A percentile compares a stretch with the other conserved stretches of the same genome.
Conservation (phyloP, 23 tunicate genomes). For the Pegea sp. region DNA sequence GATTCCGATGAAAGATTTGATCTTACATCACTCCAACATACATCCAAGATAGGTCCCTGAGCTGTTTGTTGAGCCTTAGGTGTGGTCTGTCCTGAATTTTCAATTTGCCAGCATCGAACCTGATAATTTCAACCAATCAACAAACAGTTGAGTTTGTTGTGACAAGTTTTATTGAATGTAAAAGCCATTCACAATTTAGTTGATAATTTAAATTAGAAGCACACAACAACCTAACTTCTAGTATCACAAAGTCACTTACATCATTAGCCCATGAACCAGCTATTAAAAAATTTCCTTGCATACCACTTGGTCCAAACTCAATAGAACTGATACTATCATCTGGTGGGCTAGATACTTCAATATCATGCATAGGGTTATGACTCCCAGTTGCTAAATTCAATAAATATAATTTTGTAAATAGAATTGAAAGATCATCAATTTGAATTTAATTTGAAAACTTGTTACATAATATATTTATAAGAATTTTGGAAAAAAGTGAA, state of each 20-base stretch:
- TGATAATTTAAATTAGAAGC: no score
- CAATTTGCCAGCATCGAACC: slow-evolving; percentile 82
- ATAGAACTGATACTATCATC: slow-evolving; percentile 75
- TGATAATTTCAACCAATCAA: neutral
- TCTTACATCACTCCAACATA: slow-evolving; percentile 80
- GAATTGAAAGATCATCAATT: no score
- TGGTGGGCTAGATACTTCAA: slow-evolving; percentile 77
- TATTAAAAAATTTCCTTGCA: slow-evolving; percentile 40
- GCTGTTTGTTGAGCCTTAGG: slow-evolving; percentile 89
- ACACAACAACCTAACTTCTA: neutral
- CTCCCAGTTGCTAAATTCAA: no score
- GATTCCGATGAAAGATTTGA: no score
- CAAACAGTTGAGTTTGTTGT: no score
- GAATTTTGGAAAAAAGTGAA: no score
- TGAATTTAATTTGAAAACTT: no score
- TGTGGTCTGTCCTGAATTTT: slow-evolving; percentile 60
- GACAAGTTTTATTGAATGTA: no score
- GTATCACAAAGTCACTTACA: slow-evolving; percentile 3
- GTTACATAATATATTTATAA: no score
- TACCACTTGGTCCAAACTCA: slow-evolving; percentile 57
- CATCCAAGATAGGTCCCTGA: slow-evolving; percentile 85
- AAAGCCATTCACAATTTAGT: no score
- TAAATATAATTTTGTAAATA: no score
- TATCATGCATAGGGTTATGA: slow-evolving; percentile 90
- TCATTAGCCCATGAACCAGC: slow-evolving; percentile 96